Percentiles rank a stretch among this genome's conserved stretches.
phyloP scores from a whole-genome alignment of 2,797 vertebrate genomes.

The Acipenser ruthenus region DNA sequence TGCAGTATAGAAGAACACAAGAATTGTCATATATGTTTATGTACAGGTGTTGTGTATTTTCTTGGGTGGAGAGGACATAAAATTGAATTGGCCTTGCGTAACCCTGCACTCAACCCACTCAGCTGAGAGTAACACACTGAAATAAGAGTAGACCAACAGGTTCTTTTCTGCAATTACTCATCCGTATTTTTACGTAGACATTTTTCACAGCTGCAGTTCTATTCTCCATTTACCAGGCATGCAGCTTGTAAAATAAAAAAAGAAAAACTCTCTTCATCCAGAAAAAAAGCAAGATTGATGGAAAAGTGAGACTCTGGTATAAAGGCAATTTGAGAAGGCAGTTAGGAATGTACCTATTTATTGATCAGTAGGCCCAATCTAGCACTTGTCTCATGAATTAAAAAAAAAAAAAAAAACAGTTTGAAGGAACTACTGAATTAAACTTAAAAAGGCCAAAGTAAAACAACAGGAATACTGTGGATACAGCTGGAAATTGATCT shows the following conservation, averaged over 20 bases:
- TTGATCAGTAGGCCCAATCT: conserved; percentile 8
- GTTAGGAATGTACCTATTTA: conserved; percentile 15
- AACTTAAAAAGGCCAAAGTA: neutral
- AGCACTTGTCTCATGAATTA: neutral
- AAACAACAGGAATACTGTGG: neutral
- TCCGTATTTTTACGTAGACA: neutral
- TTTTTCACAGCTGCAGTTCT: conserved; percentile 3
- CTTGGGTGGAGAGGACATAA: conserved; percentile 23
- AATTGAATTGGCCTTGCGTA: conserved; percentile 54
- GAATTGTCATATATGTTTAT: neutral
- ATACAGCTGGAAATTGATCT: conserved; percentile 5
- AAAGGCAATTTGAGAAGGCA: conserved; percentile 19
- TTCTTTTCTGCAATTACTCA: conserved; percentile 6
- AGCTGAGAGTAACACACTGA: conserved; percentile 56
- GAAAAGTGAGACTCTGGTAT: conserved; percentile 7
- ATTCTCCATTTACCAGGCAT: neutral
- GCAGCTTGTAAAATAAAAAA: neutral
- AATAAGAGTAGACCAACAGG: conserved; percentile 28
- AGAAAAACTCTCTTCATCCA: conserved; percentile 5
- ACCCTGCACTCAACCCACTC: conserved; percentile 49
- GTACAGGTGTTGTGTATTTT: neutral
- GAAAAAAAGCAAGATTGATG: conserved; percentile 17
- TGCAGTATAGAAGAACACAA: too few relatives aligned
- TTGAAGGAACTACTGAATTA: conserved; percentile 8
- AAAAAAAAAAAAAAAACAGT: rapidly evolving